Evolutionary conservation across 2,113 vertebrate genomes (phyloP), one percentile per base, ranked within the genome.

Genomic region (Fregata magnificens): DNA sequence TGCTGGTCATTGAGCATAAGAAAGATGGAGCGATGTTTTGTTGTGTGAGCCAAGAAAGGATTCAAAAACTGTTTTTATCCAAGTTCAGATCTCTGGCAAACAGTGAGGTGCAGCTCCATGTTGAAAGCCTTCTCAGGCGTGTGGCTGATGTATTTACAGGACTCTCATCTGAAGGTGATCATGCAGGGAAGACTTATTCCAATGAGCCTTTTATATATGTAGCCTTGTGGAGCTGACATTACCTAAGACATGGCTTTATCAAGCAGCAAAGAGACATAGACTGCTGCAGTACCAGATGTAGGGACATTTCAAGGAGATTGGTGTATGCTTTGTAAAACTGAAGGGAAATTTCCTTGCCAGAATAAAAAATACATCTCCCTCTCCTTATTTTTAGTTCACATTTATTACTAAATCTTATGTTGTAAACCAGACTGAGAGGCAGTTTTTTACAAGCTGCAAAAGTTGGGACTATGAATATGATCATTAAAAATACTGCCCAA

Each of bases 251-350:
- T 40, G 49, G 28, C 81, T 95, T 95, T 97, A 80, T 93, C 70
- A 52, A 86, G 20, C 32, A 45, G 47, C 20, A 88, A 53, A 70
- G 59, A 74, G 29, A 53, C 47, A n/a, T 8, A 56, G 47, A 17
- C 47, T 69, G 31, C 65, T 71, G 88, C 80, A 85, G 11, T 87
- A 79, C 89, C 72, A 79, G 44, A 79, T 38, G 25, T 18, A 72
- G 62, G 49, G 62, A 72, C 40, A 38, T 55, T 96, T 89, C 92
- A 96, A 97, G 88, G 93, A 87, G 83, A 82, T 28, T 65, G 22
- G 69, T 88, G 38, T 32, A 38, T 56, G 19, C 16, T 90, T 95
- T 66, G 67, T 49, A 82, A 89, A 92, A 65, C 10, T 45, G 53
- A 73, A 73, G 22, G 73, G 52, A 93, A 87, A 76, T 69, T 70